Evolutionary conservation across 2,888 invertebrate genomes (phyloP), one percentile per base, ranked within the genome.

Genomic region (Chydorus sphaericus): DNA sequence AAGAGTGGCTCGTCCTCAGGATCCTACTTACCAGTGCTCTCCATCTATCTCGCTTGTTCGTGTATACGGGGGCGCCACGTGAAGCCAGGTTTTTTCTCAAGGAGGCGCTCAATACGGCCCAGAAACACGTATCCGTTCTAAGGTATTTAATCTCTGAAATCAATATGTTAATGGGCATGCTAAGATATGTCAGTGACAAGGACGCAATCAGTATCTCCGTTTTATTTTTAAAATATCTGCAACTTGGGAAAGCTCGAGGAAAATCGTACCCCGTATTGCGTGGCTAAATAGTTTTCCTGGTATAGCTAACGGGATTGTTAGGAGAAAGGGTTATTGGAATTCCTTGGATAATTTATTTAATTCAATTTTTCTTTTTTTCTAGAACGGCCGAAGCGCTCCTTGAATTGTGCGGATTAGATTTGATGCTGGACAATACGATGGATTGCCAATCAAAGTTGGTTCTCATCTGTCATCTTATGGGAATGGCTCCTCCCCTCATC

Each of bases 371-470:
- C n/a, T n/a, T n/a, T 7, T 20, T 3, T 23, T 7, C 4, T 44
- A 44, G 44, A 28, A 44, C 44, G 28, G 44, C 44, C n/a, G 44
- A 44, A 26, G 44, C 44, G 8, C 44, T 44, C n/a, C 18, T 44
- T 14, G 44, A 23, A 23, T 28, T 44, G 14, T 44, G 44, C 23
- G 14, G 28, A 5, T 7, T 44, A 23, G 44, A 44, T 23, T 23
- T 44, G 26, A 44, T 44, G 44, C 26, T 44, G 8, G 44, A 44
- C 10, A 44, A 44, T 16, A 44, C 44, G 26, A 44, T 44, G 20
- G 44, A 44, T n/a, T 44, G 44, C 23, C 44, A 44, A 44, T 44
- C 44, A 11, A 44, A 44, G 11, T 44, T 44, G 44, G 44, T 44
- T 8, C 44, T 44, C 18, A 44, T 44, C n/a, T 44, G 44, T 20